Evolutionary conservation across 2,888 invertebrate genomes (phyloP).

Genomic region (Drosophila anceps): DNA sequence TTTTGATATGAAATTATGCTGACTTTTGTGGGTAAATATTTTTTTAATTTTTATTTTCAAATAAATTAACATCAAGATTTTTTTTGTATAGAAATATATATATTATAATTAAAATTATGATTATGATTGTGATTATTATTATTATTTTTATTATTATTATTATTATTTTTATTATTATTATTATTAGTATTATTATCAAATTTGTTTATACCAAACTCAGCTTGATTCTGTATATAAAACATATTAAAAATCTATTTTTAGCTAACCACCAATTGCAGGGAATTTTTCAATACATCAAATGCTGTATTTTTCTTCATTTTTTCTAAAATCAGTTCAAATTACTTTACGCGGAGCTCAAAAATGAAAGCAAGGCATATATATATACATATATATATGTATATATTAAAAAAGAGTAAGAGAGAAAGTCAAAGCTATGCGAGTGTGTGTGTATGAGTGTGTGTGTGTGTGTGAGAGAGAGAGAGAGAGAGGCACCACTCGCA

Average conservation of each 20-base stretch:
- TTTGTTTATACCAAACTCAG: too few relatives aligned
- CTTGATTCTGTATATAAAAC: background rate
- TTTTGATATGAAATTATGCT: background rate
- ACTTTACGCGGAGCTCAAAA: conserved; percentile 54
- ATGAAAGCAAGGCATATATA: conserved; percentile 33
- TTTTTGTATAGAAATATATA: too few relatives aligned
- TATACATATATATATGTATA: conserved; percentile 8
- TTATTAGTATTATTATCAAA: too few relatives aligned
- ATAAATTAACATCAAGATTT: too few relatives aligned
- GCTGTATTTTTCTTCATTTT: too few relatives aligned
- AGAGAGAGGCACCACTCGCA: conserved; percentile 26
- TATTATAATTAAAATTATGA: too few relatives aligned
- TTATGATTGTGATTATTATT: too few relatives aligned
- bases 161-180: too few relatives aligned
- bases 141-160: background rate
- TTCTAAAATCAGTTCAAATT: conserved; percentile 61
- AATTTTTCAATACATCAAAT: background rate
- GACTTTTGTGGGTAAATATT: background rate
- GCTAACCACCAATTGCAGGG: background rate
- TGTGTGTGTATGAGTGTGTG: background rate
- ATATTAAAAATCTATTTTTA: too few relatives aligned
- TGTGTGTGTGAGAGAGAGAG: background rate
- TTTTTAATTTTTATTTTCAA: too few relatives aligned
- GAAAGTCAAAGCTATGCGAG: background rate
- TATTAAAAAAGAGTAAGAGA: conserved; percentile 5